A percentile compares a stretch with the other conserved stretches of the same genome.
Conservation (phyloP, 2,113 vertebrate genomes). For the Takifugu bimaculatus region DNA sequence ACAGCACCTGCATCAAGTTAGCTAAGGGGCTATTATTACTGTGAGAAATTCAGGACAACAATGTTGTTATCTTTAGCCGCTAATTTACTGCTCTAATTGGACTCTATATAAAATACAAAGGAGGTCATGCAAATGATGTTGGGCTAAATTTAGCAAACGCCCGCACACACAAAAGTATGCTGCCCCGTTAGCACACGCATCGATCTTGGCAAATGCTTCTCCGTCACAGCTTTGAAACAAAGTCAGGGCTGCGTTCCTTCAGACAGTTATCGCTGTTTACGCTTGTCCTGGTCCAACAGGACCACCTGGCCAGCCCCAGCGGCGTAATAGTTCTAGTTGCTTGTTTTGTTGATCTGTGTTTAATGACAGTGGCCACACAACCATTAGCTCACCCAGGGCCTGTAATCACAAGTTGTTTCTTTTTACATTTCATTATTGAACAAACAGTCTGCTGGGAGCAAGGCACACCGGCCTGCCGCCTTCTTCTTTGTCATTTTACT, state of each 20-base stretch:
- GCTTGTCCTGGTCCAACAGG: conserved; percentile 16
- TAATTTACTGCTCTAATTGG: conserved; percentile 52
- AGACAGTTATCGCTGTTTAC: background rate
- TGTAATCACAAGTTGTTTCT: conserved; percentile 67
- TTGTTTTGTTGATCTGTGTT: conserved; percentile 62
- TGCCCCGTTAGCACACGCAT: conserved; percentile 1
- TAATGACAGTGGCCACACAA: conserved; percentile 61
- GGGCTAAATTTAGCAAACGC: conserved; percentile 23
- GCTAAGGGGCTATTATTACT: conserved; percentile 27
- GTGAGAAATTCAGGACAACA: conserved; percentile 43
- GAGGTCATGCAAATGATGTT: conserved; percentile 27
- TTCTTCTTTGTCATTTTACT: conserved; percentile 52
- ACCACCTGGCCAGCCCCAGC: conserved; percentile 4
- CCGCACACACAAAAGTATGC: conserved; percentile 2
- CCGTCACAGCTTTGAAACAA: too few relatives aligned
- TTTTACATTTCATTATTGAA: conserved; percentile 60
- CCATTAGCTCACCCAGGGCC: conserved; percentile 62
- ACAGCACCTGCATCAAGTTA: background rate
- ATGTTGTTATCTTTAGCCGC: conserved; percentile 51
- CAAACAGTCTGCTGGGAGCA: conserved; percentile 54
- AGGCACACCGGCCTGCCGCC: conserved; percentile 42
- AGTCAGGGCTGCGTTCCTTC: background rate
- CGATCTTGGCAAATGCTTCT: background rate
- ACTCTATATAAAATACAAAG: conserved; percentile 11
- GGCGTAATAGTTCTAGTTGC: background rate